A percentile compares a stretch with the other conserved stretches of the same genome.
These are phyloP conservation scores for Rotaria sp. DNA, from an alignment of 2,888 invertebrate species.

Conservation along the genomic window DNA sequence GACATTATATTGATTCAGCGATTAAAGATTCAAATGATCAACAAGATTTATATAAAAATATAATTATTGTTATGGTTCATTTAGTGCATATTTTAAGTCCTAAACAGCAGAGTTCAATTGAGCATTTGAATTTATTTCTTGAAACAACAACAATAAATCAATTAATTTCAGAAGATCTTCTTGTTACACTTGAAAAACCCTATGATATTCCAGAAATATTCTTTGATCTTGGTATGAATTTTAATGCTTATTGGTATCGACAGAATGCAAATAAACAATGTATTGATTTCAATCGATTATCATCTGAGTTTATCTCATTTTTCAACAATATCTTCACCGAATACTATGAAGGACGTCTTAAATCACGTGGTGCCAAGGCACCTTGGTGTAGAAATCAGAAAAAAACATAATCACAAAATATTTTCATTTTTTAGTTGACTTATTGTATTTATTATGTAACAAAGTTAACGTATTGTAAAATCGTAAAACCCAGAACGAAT, in stretches of 20 bases:
- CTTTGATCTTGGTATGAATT: neutral
- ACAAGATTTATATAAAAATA: neutral
- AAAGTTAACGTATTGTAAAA: too few species aligned
- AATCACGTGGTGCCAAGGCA: neutral
- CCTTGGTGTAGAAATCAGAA: too few species aligned
- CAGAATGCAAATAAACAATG: neutral
- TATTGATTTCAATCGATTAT: neutral
- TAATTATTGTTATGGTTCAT: neutral
- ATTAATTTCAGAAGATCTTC: neutral
- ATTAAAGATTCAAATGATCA: neutral
- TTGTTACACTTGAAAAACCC: neutral
- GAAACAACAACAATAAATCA: neutral
- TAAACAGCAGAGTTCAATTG: neutral
- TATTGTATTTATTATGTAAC: too few species aligned
- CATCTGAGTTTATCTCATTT: neutral
- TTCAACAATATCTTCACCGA: neutral
- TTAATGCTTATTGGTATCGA: neutral
- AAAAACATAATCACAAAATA: too few species aligned
- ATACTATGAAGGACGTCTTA: neutral
- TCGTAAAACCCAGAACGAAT: too few species aligned
- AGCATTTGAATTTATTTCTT: neutral
- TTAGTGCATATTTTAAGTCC: neutral
- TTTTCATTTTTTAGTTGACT: too few species aligned
- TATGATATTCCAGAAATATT: neutral
- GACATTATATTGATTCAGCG: neutral